A percentile compares a stretch with the other conserved stretches of the same genome.
phyloP scores from a whole-genome alignment of 2,888 invertebrate genomes.

The Spicauda simplicius region DNA sequence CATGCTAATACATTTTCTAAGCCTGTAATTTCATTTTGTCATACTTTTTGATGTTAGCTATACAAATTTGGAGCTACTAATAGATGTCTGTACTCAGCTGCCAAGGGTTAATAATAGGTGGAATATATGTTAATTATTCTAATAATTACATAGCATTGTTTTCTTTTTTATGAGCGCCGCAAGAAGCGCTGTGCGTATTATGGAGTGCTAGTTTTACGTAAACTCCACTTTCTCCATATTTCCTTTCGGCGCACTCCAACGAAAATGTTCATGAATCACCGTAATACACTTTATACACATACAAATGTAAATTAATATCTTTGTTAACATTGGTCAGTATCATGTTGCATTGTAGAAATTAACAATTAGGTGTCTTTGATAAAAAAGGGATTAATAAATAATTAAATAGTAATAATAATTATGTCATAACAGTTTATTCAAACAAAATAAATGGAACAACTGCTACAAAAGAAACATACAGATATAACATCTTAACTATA shows the following conservation, averaged over 20 bases:
- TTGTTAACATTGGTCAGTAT: background rate
- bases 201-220: conserved; percentile 26
- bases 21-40: no score
- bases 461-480: background rate
- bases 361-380: background rate
- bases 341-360: background rate
- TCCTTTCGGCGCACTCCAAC: conserved; percentile 19
- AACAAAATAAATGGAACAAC: background rate
- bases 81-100: no score
- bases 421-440: background rate
- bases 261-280: conserved; percentile 8
- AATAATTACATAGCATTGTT: background rate
- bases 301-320: background rate
- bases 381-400: background rate
- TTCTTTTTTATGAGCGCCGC: background rate
- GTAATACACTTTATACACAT: conserved; percentile 5
- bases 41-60: no score
- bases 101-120: no score
- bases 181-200: background rate
- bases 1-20: no score
- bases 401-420: background rate
- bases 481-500: background rate
- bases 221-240: conserved; percentile 29
- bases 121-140: no score
- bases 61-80: no score